Base-by-base conservation (phyloP, 2,888 invertebrate species). In the Anthoptus insignis region DNA sequence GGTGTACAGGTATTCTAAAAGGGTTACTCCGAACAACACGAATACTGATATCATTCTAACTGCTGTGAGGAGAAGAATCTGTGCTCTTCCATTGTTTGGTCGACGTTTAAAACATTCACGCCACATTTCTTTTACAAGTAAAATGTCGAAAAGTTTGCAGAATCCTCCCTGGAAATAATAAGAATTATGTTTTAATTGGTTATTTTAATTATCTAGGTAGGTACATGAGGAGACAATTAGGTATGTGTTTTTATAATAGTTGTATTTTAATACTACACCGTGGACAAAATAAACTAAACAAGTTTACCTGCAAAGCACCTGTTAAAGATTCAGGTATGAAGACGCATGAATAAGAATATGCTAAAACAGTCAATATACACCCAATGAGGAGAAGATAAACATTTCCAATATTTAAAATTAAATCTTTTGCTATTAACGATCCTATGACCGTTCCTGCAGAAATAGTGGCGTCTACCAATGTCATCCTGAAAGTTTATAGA, bases 361-460 rank as follows among this genome's bases (percentile, higher is more conserved):
- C 93, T 4, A 94, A 21, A 3, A 92, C 84, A 59, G 85, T 87
- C 13, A 93, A 78, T 0, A 82, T 54, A n/a, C 93, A 81, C 3
- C 92, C 88, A 52, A 93, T 77, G 2, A 90, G 76, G 70, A 95
- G 94, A n/a, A 95, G 84, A 59, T 89, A 87, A 0, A 91, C 82
- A 77, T 95, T 95, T 14, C 95, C 95, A 29, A 91, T 87, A 2
- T 80, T 76, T 37, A 90, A 86, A 66, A 96, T 94, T 6, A 96
- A 78, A 67, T 94, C 93, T 8, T 96, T 94, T 68, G 96, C 96
- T 0, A 86, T 74, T 24, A 96, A 77, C 22, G 94, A 90, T 11
- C 97, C 97, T 14, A 94, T 54, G 59, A 96, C 88, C 68, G 94
- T 86, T n/a, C 97, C 97, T 2, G 94, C 75, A 54, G 94, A 94